Evolutionary conservation across 2,888 invertebrate genomes (phyloP), one percentile per base, ranked within the genome.

Genomic region (Ypsolopha sequella): DNA sequence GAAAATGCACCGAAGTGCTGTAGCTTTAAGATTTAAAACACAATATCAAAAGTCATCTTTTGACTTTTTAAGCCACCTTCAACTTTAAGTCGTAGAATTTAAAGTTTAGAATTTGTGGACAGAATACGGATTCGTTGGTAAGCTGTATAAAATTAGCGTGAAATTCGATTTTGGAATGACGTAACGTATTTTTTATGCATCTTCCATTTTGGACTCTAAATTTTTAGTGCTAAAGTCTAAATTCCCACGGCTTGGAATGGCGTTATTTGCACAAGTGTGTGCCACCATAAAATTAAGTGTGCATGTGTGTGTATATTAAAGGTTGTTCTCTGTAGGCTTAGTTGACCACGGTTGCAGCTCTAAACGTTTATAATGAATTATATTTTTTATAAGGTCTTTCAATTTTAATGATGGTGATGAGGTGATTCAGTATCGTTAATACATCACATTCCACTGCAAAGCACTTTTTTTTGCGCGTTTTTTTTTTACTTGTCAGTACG

Each of bases 301-400:
- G 52, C 48, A 55, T 68, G 74, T 76, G 73, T 80, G 79, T 57
- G 80, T 76, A 68, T 74, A 75, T 76, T 78, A 76, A 77, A 80
- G 68, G 71, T 71, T 67, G 66, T 47, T 47, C 68, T 64, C 60
- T 41, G 41, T 14, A 13, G 52, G 58, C 59, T 67, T 72, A 64
- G 58, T 54, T 56, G 65, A 55, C 58, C 58, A 61, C 57, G 55
- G 54, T 67, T 76, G 76, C 55, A 77, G 60, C 79, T 76, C 60
- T 60, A 52, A 9, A 36, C 11, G 24, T 46, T 46, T n/a, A n/a
- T n/a, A n/a, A n/a, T n/a, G n/a, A n/a, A n/a, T n/a, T n/a, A n/a
- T n/a, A n/a, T n/a, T n/a, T n/a, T n/a, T n/a, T n/a, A n/a, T n/a
- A n/a, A n/a, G n/a, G n/a, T n/a, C n/a, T n/a, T n/a, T n/a, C n/a